Evolutionary conservation across 1,140 invertebrate species (phyloP).

Genomic region (Ostrea denselamellosa): DNA sequence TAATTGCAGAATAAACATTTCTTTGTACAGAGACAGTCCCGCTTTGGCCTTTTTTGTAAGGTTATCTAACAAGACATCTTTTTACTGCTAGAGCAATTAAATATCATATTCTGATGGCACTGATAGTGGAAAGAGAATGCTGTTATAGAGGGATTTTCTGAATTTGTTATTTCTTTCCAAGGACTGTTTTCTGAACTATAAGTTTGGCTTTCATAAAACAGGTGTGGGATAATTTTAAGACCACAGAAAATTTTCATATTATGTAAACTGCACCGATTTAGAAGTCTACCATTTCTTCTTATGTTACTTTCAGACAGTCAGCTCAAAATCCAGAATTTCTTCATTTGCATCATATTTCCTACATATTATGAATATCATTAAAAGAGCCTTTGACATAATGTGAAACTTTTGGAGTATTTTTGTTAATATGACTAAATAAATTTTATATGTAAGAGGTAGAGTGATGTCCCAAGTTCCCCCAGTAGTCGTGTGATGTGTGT

Average conservation of each 20-base stretch:
- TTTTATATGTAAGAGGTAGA: background rate
- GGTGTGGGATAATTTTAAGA: constrained; percentile 23
- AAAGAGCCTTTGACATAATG: background rate
- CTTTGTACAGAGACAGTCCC: constrained; percentile 30
- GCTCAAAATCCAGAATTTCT: background rate
- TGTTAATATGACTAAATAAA: background rate
- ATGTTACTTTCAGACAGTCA: background rate
- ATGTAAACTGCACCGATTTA: background rate
- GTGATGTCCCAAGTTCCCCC: background rate
- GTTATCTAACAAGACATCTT: constrained; percentile 27
- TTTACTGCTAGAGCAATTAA: constrained; percentile 36
- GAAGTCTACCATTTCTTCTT: background rate
- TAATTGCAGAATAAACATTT: constrained; percentile 36
- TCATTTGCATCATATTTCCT: background rate
- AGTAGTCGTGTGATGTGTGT: background rate
- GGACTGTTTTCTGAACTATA: background rate
- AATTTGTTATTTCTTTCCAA: constrained; percentile 30
- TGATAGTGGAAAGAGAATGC: constrained; percentile 24
- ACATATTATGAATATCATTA: background rate
- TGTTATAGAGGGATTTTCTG: background rate
- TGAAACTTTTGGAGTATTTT: background rate
- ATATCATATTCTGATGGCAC: constrained; percentile 22
- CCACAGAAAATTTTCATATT: background rate
- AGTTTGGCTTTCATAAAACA: background rate
- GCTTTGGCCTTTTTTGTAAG: constrained; percentile 11